Percentiles rank a stretch among this genome's conserved stretches.
phyloP scores from a whole-genome alignment of 2,888 invertebrate genomes.

The Tineola bisselliella region DNA sequence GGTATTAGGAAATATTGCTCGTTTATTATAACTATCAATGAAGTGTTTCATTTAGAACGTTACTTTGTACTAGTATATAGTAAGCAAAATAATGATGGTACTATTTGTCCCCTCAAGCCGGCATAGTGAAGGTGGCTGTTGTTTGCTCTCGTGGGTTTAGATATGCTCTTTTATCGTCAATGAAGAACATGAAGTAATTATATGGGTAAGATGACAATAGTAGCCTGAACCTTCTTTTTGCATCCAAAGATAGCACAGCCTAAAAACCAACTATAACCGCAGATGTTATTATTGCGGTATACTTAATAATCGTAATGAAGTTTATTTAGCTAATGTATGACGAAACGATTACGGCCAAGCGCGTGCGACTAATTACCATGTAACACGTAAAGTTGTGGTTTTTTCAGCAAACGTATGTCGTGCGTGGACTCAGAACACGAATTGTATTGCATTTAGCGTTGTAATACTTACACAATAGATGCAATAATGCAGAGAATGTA shows the following conservation, averaged over 20 bases:
- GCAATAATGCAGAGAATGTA: slow-evolving; percentile 1
- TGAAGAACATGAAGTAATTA: too few species aligned
- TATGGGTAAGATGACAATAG: too few species aligned
- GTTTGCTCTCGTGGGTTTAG: too few species aligned
- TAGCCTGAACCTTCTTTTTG: too few species aligned
- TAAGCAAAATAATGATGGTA: too few species aligned
- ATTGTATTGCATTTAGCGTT: not conserved
- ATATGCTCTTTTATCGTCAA: too few species aligned
- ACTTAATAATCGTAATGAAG: not conserved
- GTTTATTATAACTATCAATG: too few species aligned
- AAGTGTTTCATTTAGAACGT: too few species aligned
- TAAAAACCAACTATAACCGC: not conserved
- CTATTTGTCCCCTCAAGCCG: too few species aligned
- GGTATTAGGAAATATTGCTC: too few species aligned
- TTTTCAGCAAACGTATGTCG: slow-evolving; percentile 16
- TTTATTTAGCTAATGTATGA: slow-evolving; percentile 24
- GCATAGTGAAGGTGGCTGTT: too few species aligned
- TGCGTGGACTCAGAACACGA: slow-evolving; percentile 11
- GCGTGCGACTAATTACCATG: slow-evolving; percentile 33
- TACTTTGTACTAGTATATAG: too few species aligned
- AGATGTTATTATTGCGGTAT: not conserved
- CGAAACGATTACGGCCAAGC: slow-evolving; percentile 44
- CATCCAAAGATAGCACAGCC: not conserved
- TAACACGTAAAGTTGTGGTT: slow-evolving; percentile 34
- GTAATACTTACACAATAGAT: slow-evolving; percentile 8